Evolutionary conservation across 2,113 vertebrate species (phyloP), one percentile per base, ranked within the genome.

Genomic region (Arvicanthis niloticus): DNA sequence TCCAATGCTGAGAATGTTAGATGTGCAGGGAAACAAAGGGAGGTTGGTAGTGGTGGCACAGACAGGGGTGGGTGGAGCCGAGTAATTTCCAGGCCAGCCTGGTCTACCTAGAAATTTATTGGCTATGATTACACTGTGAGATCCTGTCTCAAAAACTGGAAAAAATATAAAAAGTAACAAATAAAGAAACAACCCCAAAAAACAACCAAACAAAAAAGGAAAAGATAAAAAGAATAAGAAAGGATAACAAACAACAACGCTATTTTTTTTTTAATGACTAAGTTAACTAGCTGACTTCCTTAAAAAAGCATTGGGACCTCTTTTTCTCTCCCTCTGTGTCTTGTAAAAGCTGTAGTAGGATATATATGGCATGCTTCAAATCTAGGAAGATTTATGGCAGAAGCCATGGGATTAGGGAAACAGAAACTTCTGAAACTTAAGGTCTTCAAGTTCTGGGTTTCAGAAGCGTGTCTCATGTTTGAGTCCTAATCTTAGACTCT

Each of bases 1-100:
- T 21, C 7, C 62, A 88, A 91, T 87, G 62, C 40, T 81, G 12
- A 92, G 11, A 92, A 75, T 92, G 77, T 81, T 87, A 90, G 94
- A 26, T 77, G 67, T 26, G 5, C 42, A 65, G 78, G 60, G 56
- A 89, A 95, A 73, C 81, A 60, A 62, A 62, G 7, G 22, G 24
- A 60, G 15, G n/a, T 40, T 40, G 1, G 37, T 21, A 58, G 53
- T 40, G 80, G 37, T 26, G 22, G 6, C 13, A 16, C 26, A 29
- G 12, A 29, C 1, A 7, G 2, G 80, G 37, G 56, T 3, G 1
- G 3, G 56, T 40, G 12, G 34, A 40, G 24, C 53, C 40, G 58
- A 40, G n/a, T 62, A 13, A 60, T 42, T 42, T 62, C n/a, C 12
- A 60, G n/a, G 56, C 22, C n/a, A 84, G 56, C 56, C 24, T 29